Evolutionary conservation across 2,888 invertebrate genomes (phyloP).

Genomic region (Lacanobia oleracea): DNA sequence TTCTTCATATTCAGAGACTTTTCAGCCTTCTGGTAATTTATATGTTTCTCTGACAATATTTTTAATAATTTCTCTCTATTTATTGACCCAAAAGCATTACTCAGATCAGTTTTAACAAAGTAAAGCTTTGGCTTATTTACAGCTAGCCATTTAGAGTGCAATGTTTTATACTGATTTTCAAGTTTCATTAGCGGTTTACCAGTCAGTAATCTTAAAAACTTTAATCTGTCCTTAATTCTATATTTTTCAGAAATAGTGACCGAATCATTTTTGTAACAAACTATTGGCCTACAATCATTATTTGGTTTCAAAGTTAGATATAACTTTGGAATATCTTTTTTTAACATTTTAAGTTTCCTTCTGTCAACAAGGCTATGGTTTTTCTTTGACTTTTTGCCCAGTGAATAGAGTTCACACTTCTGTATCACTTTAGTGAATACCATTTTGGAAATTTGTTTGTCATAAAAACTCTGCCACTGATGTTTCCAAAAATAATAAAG

Average conservation of each 20-base stretch:
- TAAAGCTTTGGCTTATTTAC: constrained; percentile 82
- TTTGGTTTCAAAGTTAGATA: constrained; percentile 82
- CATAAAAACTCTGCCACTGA: constrained; percentile 87
- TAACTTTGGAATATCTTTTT: constrained; percentile 82
- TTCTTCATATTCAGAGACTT: constrained; percentile 75
- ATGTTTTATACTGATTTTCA: constrained; percentile 75
- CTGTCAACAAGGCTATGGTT: constrained; percentile 70
- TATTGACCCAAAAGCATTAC: constrained; percentile 88
- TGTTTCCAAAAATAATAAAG: constrained; percentile 84
- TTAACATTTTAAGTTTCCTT: constrained; percentile 71
- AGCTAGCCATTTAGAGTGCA: constrained; percentile 79
- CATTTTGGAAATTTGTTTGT: constrained; percentile 80
- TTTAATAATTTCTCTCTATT: constrained; percentile 78
- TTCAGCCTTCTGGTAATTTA: constrained; percentile 75
- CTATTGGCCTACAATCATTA: constrained; percentile 83
- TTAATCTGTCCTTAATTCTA: constrained; percentile 81
- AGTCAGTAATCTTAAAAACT: constrained; percentile 76
- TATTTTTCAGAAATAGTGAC: constrained; percentile 74
- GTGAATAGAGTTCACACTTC: constrained; percentile 74
- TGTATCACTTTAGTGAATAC: constrained; percentile 75
- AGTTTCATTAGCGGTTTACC: constrained; percentile 73
- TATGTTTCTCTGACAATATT: constrained; percentile 78
- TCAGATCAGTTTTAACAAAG: constrained; percentile 86
- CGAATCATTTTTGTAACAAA: constrained; percentile 79
- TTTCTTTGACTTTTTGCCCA: constrained; percentile 75